phyloP scores from a whole-genome alignment of 1,140 invertebrate genomes.

The Antheraea mylitta region DNA sequence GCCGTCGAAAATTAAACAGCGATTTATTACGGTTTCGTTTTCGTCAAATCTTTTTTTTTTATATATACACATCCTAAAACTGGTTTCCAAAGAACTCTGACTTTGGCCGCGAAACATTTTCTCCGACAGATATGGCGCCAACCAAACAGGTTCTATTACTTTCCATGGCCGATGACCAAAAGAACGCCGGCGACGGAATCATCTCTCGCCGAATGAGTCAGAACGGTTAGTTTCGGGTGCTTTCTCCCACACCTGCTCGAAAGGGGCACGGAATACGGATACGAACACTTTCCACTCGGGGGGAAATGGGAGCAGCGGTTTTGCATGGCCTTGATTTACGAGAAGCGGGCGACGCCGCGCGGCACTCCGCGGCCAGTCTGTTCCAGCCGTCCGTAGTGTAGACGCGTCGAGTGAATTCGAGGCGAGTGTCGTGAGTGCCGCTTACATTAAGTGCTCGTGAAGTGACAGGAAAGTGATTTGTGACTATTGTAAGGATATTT shows the following conservation, averaged over 20 bases:
- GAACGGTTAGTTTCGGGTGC: slow-evolving; percentile 63
- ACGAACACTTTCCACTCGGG: slow-evolving; percentile 73
- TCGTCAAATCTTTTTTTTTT: neutral
- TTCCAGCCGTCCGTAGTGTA: slow-evolving; percentile 30
- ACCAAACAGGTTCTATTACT: slow-evolving; percentile 66
- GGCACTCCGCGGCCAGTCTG: slow-evolving; percentile 45
- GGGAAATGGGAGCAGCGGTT: slow-evolving; percentile 72
- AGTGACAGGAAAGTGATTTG: slow-evolving; percentile 39
- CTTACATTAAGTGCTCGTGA: slow-evolving; percentile 47
- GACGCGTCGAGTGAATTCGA: slow-evolving; percentile 26
- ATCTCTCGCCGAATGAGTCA: slow-evolving; percentile 63
- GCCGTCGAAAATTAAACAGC: neutral
- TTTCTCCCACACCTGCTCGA: slow-evolving; percentile 74
- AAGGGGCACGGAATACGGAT: slow-evolving; percentile 67
- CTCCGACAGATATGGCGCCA: slow-evolving; percentile 42
- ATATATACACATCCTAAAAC: neutral
- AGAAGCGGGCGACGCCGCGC: slow-evolving; percentile 34
- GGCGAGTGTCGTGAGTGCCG: slow-evolving; percentile 13
- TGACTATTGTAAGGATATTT: slow-evolving; percentile 32
- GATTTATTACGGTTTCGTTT: slow-evolving; percentile 5
- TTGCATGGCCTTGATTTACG: slow-evolving; percentile 72
- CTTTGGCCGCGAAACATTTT: slow-evolving; percentile 28
- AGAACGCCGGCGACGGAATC: slow-evolving; percentile 39
- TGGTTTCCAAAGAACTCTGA: neutral
- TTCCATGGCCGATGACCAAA: slow-evolving; percentile 45